phyloP scores from a whole-genome alignment of 1,140 invertebrate species.

The Listronotus bonariensis region DNA sequence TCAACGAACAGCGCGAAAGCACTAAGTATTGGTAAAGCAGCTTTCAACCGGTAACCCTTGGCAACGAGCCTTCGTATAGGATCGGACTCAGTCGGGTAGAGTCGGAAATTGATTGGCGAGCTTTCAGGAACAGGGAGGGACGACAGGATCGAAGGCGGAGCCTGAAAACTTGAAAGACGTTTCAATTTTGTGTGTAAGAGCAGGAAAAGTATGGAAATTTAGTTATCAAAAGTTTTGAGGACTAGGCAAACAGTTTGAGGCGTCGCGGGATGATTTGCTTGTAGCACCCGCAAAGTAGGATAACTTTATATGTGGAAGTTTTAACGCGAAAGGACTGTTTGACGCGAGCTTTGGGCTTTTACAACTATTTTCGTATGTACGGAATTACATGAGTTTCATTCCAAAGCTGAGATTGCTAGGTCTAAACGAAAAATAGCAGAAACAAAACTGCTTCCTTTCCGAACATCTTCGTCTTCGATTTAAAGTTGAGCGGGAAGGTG shows the following conservation, averaged over 20 bases:
- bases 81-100: conserved; percentile 40
- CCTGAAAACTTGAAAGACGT: conserved; percentile 42
- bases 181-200: conserved; percentile 46
- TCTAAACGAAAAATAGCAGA: background rate
- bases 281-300: conserved; percentile 6
- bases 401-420: background rate
- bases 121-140: conserved; percentile 26
- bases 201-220: conserved; percentile 34
- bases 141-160: conserved; percentile 31
- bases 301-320: conserved; percentile 23
- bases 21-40: conserved; percentile 52
- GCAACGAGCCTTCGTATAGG: conserved; percentile 49
- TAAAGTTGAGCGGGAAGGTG: conserved; percentile 42
- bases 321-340: conserved; percentile 3
- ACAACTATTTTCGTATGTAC: conserved; percentile 1
- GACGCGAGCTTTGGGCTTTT: conserved; percentile 15
- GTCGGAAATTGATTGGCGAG: conserved; percentile 40
- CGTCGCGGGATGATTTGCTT: conserved; percentile 6
- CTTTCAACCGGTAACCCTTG: conserved; percentile 54
- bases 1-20: conserved; percentile 51
- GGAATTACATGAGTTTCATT: background rate
- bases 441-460: conserved; percentile 2
- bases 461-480: conserved; percentile 17
- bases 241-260: conserved; percentile 28
- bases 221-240: conserved; percentile 30